Base-by-base conservation (phyloP, 2,113 vertebrate species). In the Amazona vittata region DNA sequence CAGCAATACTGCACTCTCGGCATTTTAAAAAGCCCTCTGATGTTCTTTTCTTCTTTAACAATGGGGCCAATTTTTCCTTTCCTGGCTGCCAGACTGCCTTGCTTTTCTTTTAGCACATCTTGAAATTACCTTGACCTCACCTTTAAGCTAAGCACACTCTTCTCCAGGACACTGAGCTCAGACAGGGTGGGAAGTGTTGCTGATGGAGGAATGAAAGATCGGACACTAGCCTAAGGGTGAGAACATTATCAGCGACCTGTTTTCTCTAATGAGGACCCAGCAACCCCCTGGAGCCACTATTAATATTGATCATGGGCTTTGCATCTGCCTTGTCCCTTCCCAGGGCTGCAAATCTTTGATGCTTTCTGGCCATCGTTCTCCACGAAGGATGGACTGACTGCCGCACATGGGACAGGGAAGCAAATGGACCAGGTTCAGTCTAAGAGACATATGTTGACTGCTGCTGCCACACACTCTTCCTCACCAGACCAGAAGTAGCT, bases 21-120 rank as follows among this genome's bases (percentile, higher is more conserved):
- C 94, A 93, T 97, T 95, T 94, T 84, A 74, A 93, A 93, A 93
- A 95, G 67, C 84, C 74, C 46, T 96, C 80, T 94, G 89, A 96
- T 96, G 70, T 84, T 91, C 89, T 94, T 95, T 97, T 95, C 65
- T 96, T 89, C 69, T 81, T 47, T 76, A 84, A 94, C 76, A 93
- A 91, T 52, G 37, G 70, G 75, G 39, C 76, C 49, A 93, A 95
- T 96, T 96, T 97, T 82, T 79, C 69, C 55, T 82, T 86, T 90
- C 41, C 80, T 90, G 90, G 55, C 82, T 95, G 79, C 67, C 63
- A 93, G 62, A 46, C 68, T 90, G 53, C 74, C 74, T 84, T 2
- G 0, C 69, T 81, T 94, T 93, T 83, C 78, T 89, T 96, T 79
- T 75, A 93, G 19, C 49, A 82, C 81, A 41, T 83, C 91, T 94